A percentile compares a stretch with the other conserved stretches of the same genome.
phyloP scores from a whole-genome alignment of 2,888 invertebrate species.

The Nemurella pictetii region DNA sequence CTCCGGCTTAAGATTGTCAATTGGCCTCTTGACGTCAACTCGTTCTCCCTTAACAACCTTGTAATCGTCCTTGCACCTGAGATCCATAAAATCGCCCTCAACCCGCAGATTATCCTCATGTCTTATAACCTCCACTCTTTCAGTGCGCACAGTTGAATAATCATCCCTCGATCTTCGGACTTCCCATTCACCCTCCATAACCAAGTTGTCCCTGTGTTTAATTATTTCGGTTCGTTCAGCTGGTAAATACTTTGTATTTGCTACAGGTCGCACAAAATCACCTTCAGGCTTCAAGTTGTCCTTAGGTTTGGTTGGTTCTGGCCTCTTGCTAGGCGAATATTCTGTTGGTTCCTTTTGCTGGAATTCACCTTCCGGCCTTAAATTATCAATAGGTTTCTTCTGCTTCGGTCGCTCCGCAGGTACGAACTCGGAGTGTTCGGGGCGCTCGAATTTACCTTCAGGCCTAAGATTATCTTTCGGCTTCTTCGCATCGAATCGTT shows the following conservation, averaged over 20 bases:
- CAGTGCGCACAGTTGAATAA: slow-evolving; percentile 61
- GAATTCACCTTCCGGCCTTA: slow-evolving; percentile 58
- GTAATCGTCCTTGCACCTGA: slow-evolving; percentile 21
- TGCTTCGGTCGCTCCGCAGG: slow-evolving; percentile 37
- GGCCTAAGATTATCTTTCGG: slow-evolving; percentile 42
- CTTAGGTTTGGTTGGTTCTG: slow-evolving; percentile 54
- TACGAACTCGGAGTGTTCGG: slow-evolving; percentile 45
- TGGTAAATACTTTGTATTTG: neutral
- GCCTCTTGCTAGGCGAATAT: slow-evolving; percentile 57
- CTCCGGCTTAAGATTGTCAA: slow-evolving; percentile 54
- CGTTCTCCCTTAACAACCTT: slow-evolving; percentile 54
- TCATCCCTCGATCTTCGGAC: slow-evolving; percentile 54
- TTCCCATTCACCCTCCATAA: slow-evolving; percentile 52
- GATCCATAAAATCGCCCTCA: slow-evolving; percentile 63
- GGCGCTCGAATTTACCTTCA: slow-evolving; percentile 48
- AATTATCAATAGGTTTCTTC: slow-evolving; percentile 42
- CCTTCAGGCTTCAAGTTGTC: slow-evolving; percentile 67
- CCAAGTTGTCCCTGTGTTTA: slow-evolving; percentile 50
- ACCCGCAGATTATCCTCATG: slow-evolving; percentile 60
- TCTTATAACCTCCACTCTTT: slow-evolving; percentile 65
- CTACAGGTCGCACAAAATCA: slow-evolving; percentile 44
- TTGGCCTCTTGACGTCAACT: slow-evolving; percentile 50
- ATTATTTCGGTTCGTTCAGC: slow-evolving; percentile 34
- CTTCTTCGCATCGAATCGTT: slow-evolving; percentile 59
- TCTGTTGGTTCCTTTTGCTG: slow-evolving; percentile 46